Conservation (phyloP, 2,113 vertebrate species). For the Muscicapa adusta region DNA sequence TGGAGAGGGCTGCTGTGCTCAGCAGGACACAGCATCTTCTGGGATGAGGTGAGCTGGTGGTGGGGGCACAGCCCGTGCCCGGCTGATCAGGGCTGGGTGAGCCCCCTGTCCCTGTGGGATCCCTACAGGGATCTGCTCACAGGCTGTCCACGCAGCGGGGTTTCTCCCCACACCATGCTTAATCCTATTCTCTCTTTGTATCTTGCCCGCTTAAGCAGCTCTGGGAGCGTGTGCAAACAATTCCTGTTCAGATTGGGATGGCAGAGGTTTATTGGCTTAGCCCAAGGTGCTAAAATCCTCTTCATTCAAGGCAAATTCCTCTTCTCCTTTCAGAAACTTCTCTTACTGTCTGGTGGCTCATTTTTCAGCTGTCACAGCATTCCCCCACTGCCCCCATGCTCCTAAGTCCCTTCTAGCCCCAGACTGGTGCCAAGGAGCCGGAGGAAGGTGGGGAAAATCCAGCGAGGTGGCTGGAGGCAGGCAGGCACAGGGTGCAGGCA, state of each 20-base stretch:
- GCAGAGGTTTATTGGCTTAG: slow-evolving; percentile 46
- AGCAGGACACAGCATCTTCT: slow-evolving; percentile 1
- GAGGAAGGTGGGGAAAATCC: background rate
- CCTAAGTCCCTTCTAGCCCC: background rate
- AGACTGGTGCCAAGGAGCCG: background rate
- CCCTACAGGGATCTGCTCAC: background rate
- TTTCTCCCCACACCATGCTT: background rate
- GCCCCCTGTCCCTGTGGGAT: background rate
- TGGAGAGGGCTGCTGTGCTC: background rate
- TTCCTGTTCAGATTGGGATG: background rate
- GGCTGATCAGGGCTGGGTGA: background rate
- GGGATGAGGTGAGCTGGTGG: background rate
- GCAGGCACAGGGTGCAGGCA: background rate
- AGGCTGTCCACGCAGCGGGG: background rate
- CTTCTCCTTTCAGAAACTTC: slow-evolving; percentile 6
- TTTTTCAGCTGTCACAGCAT: slow-evolving; percentile 35
- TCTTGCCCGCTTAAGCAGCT: background rate
- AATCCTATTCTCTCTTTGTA: background rate
- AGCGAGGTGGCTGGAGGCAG: background rate
- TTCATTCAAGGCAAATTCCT: slow-evolving; percentile 34
- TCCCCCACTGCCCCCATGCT: background rate
- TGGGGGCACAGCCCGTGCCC: background rate
- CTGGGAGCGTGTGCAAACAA: background rate
- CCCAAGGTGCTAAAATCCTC: slow-evolving; percentile 64
- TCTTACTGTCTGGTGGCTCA: background rate